These are phyloP conservation scores for Scaptomyza polygonia DNA, from an alignment of 2,888 invertebrate species.

Conservation along the genomic window DNA sequence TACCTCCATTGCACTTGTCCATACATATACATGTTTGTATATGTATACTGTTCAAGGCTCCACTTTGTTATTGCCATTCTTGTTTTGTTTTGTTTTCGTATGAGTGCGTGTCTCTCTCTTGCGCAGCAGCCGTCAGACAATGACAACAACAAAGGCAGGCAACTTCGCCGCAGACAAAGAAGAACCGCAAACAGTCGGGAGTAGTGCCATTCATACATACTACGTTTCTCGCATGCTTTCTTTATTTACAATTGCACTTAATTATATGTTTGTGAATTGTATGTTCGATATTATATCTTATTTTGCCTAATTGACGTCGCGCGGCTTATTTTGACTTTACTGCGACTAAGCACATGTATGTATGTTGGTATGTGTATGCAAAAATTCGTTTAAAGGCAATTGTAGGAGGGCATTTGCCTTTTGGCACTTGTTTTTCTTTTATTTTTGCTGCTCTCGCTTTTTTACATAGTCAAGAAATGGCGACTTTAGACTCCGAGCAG, in stretches of 20 bases:
- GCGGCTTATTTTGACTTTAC: constrained; percentile 42
- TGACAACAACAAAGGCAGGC: constrained; percentile 65
- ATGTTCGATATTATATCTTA: constrained; percentile 49
- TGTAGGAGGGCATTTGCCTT: constrained; percentile 71
- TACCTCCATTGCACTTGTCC: constrained; percentile 53
- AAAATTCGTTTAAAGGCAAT: constrained; percentile 57
- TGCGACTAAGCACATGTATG: constrained; percentile 2
- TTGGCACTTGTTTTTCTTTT: constrained; percentile 41
- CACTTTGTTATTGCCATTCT: constrained; percentile 56
- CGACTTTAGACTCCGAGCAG: constrained; percentile 65
- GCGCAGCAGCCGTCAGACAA: constrained; percentile 47
- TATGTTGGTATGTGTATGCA: constrained; percentile 30
- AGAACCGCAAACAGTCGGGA: constrained; percentile 28
- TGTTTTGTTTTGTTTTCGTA: constrained; percentile 51
- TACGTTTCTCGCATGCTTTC: constrained; percentile 14
- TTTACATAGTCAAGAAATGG: constrained; percentile 68
- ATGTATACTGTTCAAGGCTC: constrained; percentile 63
- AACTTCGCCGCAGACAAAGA: constrained; percentile 62
- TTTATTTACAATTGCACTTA: constrained; percentile 53
- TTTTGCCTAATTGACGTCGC: constrained; percentile 68
- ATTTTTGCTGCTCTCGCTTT: constrained; percentile 39
- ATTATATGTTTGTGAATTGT: constrained; percentile 8
- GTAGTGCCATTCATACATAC: constrained; percentile 37
- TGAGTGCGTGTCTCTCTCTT: constrained; percentile 28
- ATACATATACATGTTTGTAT: constrained; percentile 18